Percentiles rank a stretch among this genome's conserved stretches.
Evolutionary conservation across 2,888 invertebrate species (phyloP).

Genomic region (Rhabditoides inermis): DNA sequence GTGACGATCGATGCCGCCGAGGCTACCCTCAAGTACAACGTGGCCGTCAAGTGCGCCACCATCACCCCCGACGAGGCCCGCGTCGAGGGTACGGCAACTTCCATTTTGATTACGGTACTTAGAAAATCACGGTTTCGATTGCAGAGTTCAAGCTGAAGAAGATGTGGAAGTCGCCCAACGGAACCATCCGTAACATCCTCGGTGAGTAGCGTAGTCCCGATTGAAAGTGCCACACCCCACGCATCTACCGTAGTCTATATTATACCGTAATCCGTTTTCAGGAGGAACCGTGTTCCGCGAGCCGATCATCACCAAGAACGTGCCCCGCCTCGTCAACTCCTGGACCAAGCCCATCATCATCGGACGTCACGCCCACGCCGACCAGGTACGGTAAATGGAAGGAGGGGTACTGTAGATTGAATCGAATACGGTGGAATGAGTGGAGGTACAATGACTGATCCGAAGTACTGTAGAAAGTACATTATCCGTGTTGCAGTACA

Average conservation of each 20-base stretch:
- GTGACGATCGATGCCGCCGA: constrained; percentile 93
- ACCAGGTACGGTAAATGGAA: constrained; percentile 64
- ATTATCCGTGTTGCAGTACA: constrained; percentile 61
- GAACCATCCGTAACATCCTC: constrained; percentile 60
- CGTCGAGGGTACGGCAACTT: constrained; percentile 63
- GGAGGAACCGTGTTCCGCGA: constrained; percentile 60
- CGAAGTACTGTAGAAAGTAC: neutral
- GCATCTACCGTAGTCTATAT: no score
- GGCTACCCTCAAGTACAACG: constrained; percentile 90
- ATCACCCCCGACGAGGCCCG: constrained; percentile 95
- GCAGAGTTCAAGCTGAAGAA: constrained; percentile 60
- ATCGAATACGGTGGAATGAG: neutral
- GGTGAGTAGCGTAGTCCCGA: no score
- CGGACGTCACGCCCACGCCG: constrained; percentile 80
- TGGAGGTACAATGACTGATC: neutral
- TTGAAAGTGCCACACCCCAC: no score
- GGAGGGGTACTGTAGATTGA: neutral
- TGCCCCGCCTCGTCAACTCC: constrained; percentile 83
- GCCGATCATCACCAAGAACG: constrained; percentile 64
- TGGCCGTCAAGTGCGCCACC: constrained; percentile 94
- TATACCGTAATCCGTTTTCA: constrained; percentile 52
- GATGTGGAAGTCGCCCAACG: constrained; percentile 62
- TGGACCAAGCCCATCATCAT: constrained; percentile 96
- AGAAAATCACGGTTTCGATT: constrained; percentile 7
- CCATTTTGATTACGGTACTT: neutral